A percentile compares a stretch with the other conserved stretches of the same genome.
These are phyloP conservation scores for Babylonia areolata DNA, from an alignment of 1,140 invertebrate species.

Conservation along the genomic window DNA sequence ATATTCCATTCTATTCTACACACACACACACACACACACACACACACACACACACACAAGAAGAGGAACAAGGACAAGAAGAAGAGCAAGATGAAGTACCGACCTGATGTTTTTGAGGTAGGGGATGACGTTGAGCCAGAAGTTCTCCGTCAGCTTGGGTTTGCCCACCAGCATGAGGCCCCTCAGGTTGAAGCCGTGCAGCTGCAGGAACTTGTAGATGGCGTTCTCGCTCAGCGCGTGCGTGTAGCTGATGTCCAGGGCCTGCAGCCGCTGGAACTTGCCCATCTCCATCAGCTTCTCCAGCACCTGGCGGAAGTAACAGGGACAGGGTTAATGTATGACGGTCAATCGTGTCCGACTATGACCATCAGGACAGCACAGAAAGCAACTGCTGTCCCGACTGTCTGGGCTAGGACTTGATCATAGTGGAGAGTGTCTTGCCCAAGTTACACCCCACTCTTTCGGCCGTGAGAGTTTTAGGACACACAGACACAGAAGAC, in stretches of 20 bases:
- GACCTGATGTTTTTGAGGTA: conserved; percentile 93
- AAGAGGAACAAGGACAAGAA: conserved; percentile 12
- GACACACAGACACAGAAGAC: too few relatives aligned
- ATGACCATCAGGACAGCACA: too few relatives aligned
- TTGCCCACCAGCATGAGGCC: conserved; percentile 95
- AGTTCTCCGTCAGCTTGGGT: conserved; percentile 97
- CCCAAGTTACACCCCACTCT: too few relatives aligned
- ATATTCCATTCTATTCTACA: too few relatives aligned
- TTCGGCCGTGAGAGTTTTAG: not conserved
- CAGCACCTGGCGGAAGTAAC: conserved; percentile 83
- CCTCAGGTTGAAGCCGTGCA: conserved; percentile 90
- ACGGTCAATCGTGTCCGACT: too few relatives aligned
- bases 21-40: not conserved
- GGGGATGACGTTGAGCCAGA: conserved; percentile 95
- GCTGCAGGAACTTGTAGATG: conserved; percentile 92
- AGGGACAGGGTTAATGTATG: too few relatives aligned
- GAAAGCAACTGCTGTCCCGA: too few relatives aligned
- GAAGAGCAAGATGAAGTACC: conserved; percentile 52
- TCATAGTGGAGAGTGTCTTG: too few relatives aligned
- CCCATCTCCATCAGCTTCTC: conserved; percentile 93
- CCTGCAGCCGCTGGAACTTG: conserved; percentile 89
- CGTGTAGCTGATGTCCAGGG: conserved; percentile 94
- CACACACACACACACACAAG: conserved; percentile 20
- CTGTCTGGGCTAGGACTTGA: too few relatives aligned
- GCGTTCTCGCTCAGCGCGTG: conserved; percentile 96